Conservation (phyloP, 2,888 invertebrate species). For the Aelia acuminata region DNA sequence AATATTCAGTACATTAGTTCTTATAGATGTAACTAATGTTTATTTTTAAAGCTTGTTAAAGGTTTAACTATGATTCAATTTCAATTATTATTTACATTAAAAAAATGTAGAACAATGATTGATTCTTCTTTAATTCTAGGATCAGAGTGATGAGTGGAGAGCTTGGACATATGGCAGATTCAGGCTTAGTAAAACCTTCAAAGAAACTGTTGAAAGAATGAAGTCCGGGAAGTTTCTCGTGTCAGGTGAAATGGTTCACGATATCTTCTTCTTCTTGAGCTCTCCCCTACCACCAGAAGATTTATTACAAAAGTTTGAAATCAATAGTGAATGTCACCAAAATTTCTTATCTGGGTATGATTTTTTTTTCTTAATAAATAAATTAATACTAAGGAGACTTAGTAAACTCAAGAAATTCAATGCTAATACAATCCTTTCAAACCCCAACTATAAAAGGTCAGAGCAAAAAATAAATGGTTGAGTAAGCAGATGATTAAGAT, state of each 20-base stretch:
- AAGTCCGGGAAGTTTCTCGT: slow-evolving; percentile 46
- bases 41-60: no score
- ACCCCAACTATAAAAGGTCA: not conserved
- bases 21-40: no score
- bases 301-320: slow-evolving; percentile 51
- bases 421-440: no score
- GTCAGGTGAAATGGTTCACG: slow-evolving; percentile 25
- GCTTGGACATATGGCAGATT: slow-evolving; percentile 38
- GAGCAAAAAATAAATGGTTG: no score
- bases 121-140: not conserved
- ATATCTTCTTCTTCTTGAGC: slow-evolving; percentile 51
- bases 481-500: no score
- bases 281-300: slow-evolving; percentile 45
- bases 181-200: not conserved
- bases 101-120: not conserved
- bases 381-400: not conserved
- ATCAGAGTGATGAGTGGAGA: not conserved
- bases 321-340: not conserved
- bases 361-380: not conserved
- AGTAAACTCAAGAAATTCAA: not conserved
- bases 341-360: not conserved
- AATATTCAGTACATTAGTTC: not conserved
- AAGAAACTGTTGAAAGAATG: slow-evolving; percentile 56
- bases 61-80: not conserved
- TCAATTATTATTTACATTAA: not conserved